phyloP scores from a whole-genome alignment of 2,797 vertebrate species.

The Ateles fusciceps region DNA sequence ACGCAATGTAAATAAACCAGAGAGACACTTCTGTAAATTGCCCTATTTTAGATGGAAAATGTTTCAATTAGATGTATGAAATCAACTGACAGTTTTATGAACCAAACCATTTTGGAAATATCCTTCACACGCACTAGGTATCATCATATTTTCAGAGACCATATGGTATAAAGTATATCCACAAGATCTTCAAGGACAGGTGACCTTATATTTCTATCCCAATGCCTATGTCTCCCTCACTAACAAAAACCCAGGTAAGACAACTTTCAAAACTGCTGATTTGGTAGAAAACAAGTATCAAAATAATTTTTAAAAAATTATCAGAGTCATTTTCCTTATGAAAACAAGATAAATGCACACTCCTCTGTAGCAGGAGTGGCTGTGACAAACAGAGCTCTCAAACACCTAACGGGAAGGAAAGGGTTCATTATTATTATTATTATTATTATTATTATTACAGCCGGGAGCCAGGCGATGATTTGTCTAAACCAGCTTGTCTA shows the following conservation, averaged over 20 bases:
- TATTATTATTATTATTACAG: too few relatives aligned
- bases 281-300: not conserved
- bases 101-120: conserved; percentile 49
- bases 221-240: not conserved
- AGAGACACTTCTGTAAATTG: conserved; percentile 68
- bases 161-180: conserved; percentile 45
- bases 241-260: not conserved
- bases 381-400: too few relatives aligned
- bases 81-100: conserved; percentile 69
- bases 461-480: too few relatives aligned
- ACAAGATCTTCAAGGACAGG: conserved; percentile 52
- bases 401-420: too few relatives aligned
- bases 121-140: conserved; percentile 34
- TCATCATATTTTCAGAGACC: conserved; percentile 45
- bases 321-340: not conserved
- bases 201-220: not conserved
- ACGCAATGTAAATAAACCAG: conserved; percentile 73
- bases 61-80: conserved; percentile 61
- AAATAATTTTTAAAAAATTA: not conserved
- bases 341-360: not conserved
- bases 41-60: conserved; percentile 53
- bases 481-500: too few relatives aligned
- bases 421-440: too few relatives aligned
- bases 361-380: not conserved
- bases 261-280: not conserved